Evolutionary conservation across 2,888 invertebrate species (phyloP), one percentile per base, ranked within the genome.

Genomic region (Morpho helenor): DNA sequence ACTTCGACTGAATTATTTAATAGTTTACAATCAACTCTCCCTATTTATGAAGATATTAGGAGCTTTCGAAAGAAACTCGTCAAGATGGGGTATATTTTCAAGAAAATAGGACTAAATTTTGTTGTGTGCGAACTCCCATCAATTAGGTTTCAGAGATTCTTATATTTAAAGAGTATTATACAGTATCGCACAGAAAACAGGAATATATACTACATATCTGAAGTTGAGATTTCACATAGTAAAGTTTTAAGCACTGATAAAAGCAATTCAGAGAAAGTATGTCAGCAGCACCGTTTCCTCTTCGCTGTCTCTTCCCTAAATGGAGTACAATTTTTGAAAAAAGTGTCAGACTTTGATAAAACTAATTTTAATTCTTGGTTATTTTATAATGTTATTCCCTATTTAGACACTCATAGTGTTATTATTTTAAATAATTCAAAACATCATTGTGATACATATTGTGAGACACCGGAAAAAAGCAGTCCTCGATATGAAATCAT

Each of bases 21-120:
- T 23, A 46, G 23, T 8, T 8, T 62, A 16, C 55, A 49, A 42
- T 39, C 46, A 9, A 7, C 7, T n/a, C 51, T 57, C 41, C 62
- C 60, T 2, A 22, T 39, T 7, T 55, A 57, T 45, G 42, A 54
- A 23, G 62, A 62, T 44, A 60, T 59, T 7, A 55, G 55, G 40
- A 52, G 57, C 5, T 60, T 62, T 44, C 41, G 52, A 43, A 57
- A 52, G 41, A 47, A 39, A 44, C 60, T 62, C 7, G 52, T 57
- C 8, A 46, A 55, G 31, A 55, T 62, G 52, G 62, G 60, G n/a
- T 62, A 60, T 31, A 51, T 60, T n/a, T 62, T 60, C 8, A 62
- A 55, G 22, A 60, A 55, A 10, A 46, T 40, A 40, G 44, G 44
- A n/a, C 40, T 57, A 23, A 52, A 39, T 22, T 39, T 52, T 4